These are phyloP conservation scores for Scrobipalpa costella DNA, from an alignment of 2,888 invertebrate species.

Conservation along the genomic window DNA sequence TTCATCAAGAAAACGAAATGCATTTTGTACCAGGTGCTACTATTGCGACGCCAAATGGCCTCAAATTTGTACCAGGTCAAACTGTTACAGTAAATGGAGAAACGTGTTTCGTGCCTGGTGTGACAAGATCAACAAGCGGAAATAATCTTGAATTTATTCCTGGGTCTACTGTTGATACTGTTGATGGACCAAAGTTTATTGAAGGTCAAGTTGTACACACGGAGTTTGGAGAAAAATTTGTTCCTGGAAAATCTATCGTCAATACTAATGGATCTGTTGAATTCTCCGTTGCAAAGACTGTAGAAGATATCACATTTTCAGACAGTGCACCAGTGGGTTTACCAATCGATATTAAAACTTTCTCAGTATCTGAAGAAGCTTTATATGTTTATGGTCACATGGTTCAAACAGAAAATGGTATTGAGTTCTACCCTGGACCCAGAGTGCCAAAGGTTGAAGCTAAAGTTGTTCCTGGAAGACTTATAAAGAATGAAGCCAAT, in stretches of 20 bases:
- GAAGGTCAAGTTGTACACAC: slow-evolving; percentile 84
- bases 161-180: slow-evolving; percentile 83
- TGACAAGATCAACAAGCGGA: slow-evolving; percentile 68
- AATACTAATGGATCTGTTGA: slow-evolving; percentile 76
- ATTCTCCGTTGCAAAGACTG: slow-evolving; percentile 81
- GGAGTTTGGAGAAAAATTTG: slow-evolving; percentile 81
- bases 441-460: slow-evolving; percentile 77
- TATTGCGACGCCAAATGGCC: slow-evolving; percentile 82
- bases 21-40: slow-evolving; percentile 85
- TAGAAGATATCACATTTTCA: slow-evolving; percentile 79
- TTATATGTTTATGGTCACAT: slow-evolving; percentile 84
- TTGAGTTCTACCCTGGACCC: slow-evolving; percentile 84
- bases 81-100: slow-evolving; percentile 76
- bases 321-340: slow-evolving; percentile 79
- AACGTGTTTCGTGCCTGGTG: slow-evolving; percentile 82
- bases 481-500: slow-evolving; percentile 81
- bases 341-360: slow-evolving; percentile 80
- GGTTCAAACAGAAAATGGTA: slow-evolving; percentile 83
- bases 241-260: slow-evolving; percentile 81
- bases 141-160: slow-evolving; percentile 79
- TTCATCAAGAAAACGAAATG: slow-evolving; percentile 77
- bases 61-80: slow-evolving; percentile 85
- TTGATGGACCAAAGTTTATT: slow-evolving; percentile 83
- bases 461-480: slow-evolving; percentile 83
- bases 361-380: slow-evolving; percentile 75